Evolutionary conservation across 2,113 vertebrate genomes (phyloP).

Genomic region (Cygnus buccinator): DNA sequence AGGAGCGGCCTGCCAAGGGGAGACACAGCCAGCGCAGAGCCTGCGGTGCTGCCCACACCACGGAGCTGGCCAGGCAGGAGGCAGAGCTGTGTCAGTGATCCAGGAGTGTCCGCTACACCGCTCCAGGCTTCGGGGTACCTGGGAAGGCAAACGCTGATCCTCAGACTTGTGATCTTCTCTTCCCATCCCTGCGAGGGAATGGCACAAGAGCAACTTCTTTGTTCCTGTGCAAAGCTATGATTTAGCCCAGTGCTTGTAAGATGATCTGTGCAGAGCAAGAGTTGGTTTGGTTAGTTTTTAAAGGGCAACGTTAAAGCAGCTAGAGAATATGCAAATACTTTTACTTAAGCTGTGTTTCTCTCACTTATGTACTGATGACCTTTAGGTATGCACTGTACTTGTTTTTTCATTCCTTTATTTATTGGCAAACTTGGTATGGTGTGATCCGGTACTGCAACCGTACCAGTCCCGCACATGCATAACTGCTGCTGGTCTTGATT

Average conservation of each 20-base stretch:
- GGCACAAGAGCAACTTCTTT: not conserved
- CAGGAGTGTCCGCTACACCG: not conserved
- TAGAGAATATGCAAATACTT: conserved; percentile 50
- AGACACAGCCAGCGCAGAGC: not conserved
- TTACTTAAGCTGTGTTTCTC: conserved; percentile 10
- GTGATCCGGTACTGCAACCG: conserved; percentile 2
- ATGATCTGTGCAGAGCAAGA: not conserved
- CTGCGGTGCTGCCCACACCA: not conserved
- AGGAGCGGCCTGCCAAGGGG: not conserved
- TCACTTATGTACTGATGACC: conserved; percentile 43
- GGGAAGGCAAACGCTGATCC: not conserved
- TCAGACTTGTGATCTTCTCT: not conserved
- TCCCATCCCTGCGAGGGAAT: not conserved
- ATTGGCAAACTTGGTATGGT: conserved; percentile 1
- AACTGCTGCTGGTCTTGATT: conserved; percentile 48
- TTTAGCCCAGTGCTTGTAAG: not conserved
- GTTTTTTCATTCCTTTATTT: conserved; percentile 52
- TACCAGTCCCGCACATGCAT: conserved; percentile 29
- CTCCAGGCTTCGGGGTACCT: not conserved
- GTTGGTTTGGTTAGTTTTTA: conserved; percentile 20
- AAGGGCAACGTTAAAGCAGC: not conserved
- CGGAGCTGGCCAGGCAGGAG: not conserved
- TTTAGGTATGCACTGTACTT: conserved; percentile 46
- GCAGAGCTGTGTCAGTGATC: conserved; percentile 7
- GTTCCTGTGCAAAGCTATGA: not conserved